These are phyloP conservation scores for Leptoteleia sp. DNA, from an alignment of 1,140 invertebrate genomes.

Conservation along the genomic window DNA sequence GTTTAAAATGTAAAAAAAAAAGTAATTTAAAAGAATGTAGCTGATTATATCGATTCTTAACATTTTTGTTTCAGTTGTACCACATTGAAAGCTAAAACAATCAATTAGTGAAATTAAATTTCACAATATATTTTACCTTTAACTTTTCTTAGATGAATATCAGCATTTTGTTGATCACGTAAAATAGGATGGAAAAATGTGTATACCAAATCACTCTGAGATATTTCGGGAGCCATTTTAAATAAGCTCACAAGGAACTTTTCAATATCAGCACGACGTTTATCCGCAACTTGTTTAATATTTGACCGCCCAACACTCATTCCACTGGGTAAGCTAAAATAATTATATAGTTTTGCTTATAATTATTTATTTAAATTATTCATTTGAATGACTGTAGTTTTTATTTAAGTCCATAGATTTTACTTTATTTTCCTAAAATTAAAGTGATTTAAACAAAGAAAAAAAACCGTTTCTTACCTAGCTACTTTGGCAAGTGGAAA, in stretches of 20 bases:
- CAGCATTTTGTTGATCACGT: conserved; percentile 93
- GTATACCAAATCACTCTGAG: conserved; percentile 97
- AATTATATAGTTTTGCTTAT: conserved; percentile 27
- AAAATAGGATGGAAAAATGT: conserved; percentile 98
- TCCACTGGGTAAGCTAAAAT: conserved; percentile 86
- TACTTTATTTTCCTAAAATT: background rate
- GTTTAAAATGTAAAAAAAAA: too few species aligned
- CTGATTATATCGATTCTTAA: too few species aligned
- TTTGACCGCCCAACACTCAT: conserved; percentile 94
- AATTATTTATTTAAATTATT: conserved; percentile 11
- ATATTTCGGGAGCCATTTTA: conserved; percentile 94
- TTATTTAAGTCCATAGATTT: conserved; percentile 2
- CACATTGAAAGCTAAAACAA: too few species aligned
- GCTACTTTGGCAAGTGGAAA: conserved; percentile 94
- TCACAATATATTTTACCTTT: too few species aligned
- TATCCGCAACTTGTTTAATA: conserved; percentile 96
- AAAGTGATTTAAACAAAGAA: conserved; percentile 40
- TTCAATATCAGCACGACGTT: conserved; percentile 92
- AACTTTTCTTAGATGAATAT: conserved; percentile 83
- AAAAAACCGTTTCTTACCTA: conserved; percentile 83
- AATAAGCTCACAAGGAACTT: conserved; percentile 93
- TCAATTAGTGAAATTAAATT: too few species aligned
- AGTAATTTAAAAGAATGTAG: too few species aligned
- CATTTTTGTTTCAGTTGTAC: too few species aligned
- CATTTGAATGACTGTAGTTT: background rate